Evolutionary conservation across 1,140 invertebrate genomes (phyloP), one percentile per base, ranked within the genome.

Genomic region (Cryptotermes secundus): DNA sequence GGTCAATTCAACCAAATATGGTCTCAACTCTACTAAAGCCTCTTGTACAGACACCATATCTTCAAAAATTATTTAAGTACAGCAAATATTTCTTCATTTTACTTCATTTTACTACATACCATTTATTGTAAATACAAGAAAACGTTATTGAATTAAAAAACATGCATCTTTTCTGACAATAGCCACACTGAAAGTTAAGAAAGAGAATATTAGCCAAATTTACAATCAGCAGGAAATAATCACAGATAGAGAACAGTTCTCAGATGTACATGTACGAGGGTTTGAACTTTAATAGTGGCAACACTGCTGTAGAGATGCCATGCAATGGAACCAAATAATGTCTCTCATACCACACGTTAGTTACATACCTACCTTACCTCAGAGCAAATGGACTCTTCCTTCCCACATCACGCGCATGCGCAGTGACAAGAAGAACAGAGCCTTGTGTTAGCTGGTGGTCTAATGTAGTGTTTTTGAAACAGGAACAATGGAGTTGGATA

Each of bases 71-170:
- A 1, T 83, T 53, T 83, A 4, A 59, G 72, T 31, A 38, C 45
- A 3, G 59, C 72, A 36, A 42, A 45, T n/a, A 24, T 79, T 42
- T 45, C 26, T 38, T n/a, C 35, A 72, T 65, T 59, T 83, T 36
- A 34, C 72, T 72, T n/a, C n/a, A n/a, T n/a, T n/a, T n/a, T n/a
- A n/a, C n/a, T 16, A 34, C 35, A 4, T 31, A 79, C 36, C 79
- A 72, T 72, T 84, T 36, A 26, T 72, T 49, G 53, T 80, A 53
- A 35, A 59, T 72, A 42, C n/a, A 42, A 31, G n/a, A n/a, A 72
- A 36, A 80, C 42, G 7, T 80, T 79, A 79, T 42, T 80, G 10
- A 36, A 72, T 38, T 84, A 45, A 10, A 26, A 36, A 81, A 26
- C 79, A 36, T 7, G 10, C 59, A 72, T 72, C 26, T 6, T 72